Percentiles rank a stretch among this genome's conserved stretches.
Evolutionary conservation across 2,888 invertebrate genomes (phyloP).

Genomic region (Melieria omissa): DNA sequence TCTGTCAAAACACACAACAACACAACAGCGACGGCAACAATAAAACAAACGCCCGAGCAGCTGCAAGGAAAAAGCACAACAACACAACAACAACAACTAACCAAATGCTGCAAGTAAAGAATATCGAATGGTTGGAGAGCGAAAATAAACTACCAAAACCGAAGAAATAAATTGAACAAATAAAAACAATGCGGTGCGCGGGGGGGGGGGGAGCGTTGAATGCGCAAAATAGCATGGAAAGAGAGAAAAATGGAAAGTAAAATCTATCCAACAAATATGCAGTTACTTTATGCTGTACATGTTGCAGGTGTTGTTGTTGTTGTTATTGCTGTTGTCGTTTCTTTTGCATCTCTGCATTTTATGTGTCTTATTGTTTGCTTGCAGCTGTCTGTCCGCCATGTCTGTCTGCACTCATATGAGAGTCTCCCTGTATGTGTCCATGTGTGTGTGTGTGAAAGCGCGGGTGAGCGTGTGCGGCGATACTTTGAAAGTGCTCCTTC

Average conservation of each 20-base stretch:
- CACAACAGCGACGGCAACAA: neutral
- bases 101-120: constrained; percentile 23
- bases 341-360: constrained; percentile 32
- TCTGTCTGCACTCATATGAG: neutral
- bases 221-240: neutral
- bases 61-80: neutral
- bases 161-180: neutral
- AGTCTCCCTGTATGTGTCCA: no score
- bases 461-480: neutral
- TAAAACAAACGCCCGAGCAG: constrained; percentile 14
- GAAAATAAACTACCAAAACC: constrained; percentile 1
- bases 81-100: constrained; percentile 18
- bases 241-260: neutral
- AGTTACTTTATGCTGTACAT: neutral
- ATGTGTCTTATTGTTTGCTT: constrained; percentile 23
- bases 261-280: neutral
- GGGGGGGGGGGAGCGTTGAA: constrained; percentile 9
- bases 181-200: neutral
- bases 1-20: constrained; percentile 22
- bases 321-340: constrained; percentile 23
- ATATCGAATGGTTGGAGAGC: neutral
- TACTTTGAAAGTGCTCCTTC: neutral
- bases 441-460: neutral
- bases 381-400: neutral
- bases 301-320: neutral